Base-by-base conservation (phyloP, 2,888 invertebrate species). In the Syrphus vitripennis region DNA sequence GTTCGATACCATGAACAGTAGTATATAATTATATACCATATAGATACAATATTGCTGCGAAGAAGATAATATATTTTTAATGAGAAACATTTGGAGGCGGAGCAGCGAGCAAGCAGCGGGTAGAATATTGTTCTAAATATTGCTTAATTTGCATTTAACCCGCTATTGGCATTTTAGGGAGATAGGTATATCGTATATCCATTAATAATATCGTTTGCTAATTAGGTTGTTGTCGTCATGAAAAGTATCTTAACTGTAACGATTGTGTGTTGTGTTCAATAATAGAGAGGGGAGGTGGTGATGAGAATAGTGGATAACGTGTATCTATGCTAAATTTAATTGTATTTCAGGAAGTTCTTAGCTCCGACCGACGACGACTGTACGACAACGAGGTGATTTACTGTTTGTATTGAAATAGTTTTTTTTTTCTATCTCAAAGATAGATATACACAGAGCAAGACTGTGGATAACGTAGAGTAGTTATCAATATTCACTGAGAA, bases 41-140 rank as follows among this genome's bases (percentile, higher is more conserved):
- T 40, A 31, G 59, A 53, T 24, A 31, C 48, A 50, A 61, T 50
- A 77, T 69, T 63, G 55, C 24, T 65, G 55, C 21, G 45, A 29
- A 42, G 45, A 29, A 42, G 80, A 83, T 80, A 65, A 48, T 65
- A 50, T 57, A 84, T 80, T 80, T 80, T 84, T 71, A 84, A 84
- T 83, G 67, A 67, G 67, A 31, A 29, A 9, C 67, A 45, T 45
- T n/a, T 26, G 24, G 16, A 40, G 29, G 29, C 31, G 45, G 29
- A 37, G 16, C 34, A 34, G 34, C 10, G 1, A 6, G 45, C 4
- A 3, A 14, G 55, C 6, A 10, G 24, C 21, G 50, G 42, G 42
- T 14, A 55, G 72, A 50, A 67, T 67, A 67, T 50, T 74, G 65
- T 57, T 40, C 48, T 12, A 21, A 76, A 70, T 61, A 55, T 65